A percentile compares a stretch with the other conserved stretches of the same genome.
phyloP scores from a whole-genome alignment of 2,888 invertebrate genomes.

The Drosophila kokeensis region DNA sequence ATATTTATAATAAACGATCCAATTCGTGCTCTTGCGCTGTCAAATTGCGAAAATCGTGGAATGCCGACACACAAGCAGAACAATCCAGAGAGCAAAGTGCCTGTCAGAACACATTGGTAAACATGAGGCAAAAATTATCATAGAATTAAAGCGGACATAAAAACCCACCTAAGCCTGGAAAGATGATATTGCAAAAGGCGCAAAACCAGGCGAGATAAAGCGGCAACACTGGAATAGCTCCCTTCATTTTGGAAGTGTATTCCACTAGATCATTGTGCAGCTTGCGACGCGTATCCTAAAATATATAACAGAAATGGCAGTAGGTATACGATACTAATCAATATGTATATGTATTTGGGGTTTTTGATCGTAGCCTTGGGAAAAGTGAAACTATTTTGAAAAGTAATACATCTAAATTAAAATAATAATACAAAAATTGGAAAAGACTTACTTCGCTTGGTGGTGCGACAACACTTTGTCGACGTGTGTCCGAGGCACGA shows the following conservation, averaged over 20 bases:
- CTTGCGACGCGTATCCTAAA: slow-evolving; percentile 90
- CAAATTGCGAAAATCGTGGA: slow-evolving; percentile 93
- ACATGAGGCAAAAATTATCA: no score
- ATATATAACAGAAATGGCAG: not conserved
- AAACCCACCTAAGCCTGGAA: slow-evolving; percentile 90
- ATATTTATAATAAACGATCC: slow-evolving; percentile 94
- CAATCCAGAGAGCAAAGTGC: slow-evolving; percentile 94
- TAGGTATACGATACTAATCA: not conserved
- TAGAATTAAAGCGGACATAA: no score
- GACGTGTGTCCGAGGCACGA: slow-evolving; percentile 83
- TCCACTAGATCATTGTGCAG: slow-evolving; percentile 92
- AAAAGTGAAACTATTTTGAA: not conserved
- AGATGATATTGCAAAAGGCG: slow-evolving; percentile 91
- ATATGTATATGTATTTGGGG: not conserved
- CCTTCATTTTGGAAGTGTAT: slow-evolving; percentile 94
- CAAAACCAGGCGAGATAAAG: slow-evolving; percentile 94
- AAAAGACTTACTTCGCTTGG: slow-evolving; percentile 80
- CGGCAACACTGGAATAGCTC: slow-evolving; percentile 96
- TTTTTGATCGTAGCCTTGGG: not conserved
- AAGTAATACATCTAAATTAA: not conserved
- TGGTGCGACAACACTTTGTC: slow-evolving; percentile 88
- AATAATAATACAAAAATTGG: not conserved
- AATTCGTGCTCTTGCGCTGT: slow-evolving; percentile 90
- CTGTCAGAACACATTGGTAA: slow-evolving; percentile 85
- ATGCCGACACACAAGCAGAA: slow-evolving; percentile 95